Conservation (phyloP, 2,113 vertebrate genomes). For the Panurus biarmicus region DNA sequence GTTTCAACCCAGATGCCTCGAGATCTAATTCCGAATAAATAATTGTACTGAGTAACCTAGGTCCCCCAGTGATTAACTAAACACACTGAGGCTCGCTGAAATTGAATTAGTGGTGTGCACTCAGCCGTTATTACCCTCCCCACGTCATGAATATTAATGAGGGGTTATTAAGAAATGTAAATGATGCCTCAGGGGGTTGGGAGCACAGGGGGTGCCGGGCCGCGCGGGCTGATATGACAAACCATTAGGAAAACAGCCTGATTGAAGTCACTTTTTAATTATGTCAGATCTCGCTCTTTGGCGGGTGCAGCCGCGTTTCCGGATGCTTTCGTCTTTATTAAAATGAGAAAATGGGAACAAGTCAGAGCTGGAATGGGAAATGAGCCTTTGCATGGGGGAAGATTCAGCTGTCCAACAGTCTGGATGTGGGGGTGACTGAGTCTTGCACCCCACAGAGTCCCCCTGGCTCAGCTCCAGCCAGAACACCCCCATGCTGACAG, state of each 20-base stretch:
- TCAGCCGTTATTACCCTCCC: slow-evolving; percentile 69
- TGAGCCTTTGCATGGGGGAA: background rate
- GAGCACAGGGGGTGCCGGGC: background rate
- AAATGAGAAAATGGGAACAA: slow-evolving; percentile 56
- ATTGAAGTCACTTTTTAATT: slow-evolving; percentile 68
- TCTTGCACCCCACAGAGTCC: background rate
- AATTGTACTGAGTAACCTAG: slow-evolving; percentile 71
- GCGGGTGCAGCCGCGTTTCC: slow-evolving; percentile 21
- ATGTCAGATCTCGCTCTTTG: slow-evolving; percentile 59
- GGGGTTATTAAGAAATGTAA: slow-evolving; percentile 79
- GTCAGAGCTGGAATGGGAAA: slow-evolving; percentile 58
- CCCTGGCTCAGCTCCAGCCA: accelerated
- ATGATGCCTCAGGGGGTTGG: slow-evolving; percentile 69
- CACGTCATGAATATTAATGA: slow-evolving; percentile 76
- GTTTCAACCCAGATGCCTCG: slow-evolving; percentile 67
- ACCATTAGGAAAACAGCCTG: slow-evolving; percentile 58
- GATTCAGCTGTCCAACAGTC: background rate
- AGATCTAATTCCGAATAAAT: slow-evolving; percentile 81
- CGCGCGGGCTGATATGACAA: slow-evolving; percentile 56
- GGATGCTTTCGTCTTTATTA: slow-evolving; percentile 61
- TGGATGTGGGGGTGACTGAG: background rate
- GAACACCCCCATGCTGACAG: background rate
- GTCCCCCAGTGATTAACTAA: slow-evolving; percentile 78
- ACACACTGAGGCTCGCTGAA: slow-evolving; percentile 70
- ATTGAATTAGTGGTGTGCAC: slow-evolving; percentile 76